A percentile compares a stretch with the other conserved stretches of the same genome.
phyloP scores from a whole-genome alignment of 2,797 vertebrate genomes.

The Pangasius djambal region DNA sequence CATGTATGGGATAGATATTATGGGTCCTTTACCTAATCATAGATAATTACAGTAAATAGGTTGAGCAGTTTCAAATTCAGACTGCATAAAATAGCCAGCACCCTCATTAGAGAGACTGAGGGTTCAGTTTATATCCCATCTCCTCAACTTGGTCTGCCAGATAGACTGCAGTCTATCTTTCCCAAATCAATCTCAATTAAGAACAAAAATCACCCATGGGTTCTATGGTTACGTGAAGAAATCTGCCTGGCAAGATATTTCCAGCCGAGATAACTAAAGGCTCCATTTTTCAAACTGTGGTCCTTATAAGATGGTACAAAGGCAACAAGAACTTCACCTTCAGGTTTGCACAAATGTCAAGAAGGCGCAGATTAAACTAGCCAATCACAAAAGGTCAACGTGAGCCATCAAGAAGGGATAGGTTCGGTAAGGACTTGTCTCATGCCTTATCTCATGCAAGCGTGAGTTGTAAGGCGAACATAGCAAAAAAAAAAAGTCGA shows the following conservation, averaged over 20 bases:
- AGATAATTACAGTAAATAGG: slow-evolving; percentile 27
- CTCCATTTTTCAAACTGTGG: neutral
- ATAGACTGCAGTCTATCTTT: neutral
- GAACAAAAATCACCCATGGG: neutral
- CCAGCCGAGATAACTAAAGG: neutral
- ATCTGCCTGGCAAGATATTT: neutral
- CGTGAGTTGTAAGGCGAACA: neutral
- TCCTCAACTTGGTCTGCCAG: neutral
- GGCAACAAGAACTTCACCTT: neutral
- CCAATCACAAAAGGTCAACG: neutral
- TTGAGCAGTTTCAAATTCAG: neutral
- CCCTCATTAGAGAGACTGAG: neutral
- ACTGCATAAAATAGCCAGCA: neutral
- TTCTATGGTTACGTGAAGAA: neutral
- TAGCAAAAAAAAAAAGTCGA: neutral
- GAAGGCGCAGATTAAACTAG: slow-evolving; percentile 4
- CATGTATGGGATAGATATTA: slow-evolving; percentile 4
- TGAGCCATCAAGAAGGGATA: neutral
- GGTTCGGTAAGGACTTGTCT: neutral
- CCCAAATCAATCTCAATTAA: neutral
- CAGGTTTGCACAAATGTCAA: neutral
- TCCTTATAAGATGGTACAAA: neutral
- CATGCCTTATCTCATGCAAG: neutral
- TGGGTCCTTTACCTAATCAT: neutral
- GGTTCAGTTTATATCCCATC: neutral